These are phyloP conservation scores for Pangasius larnaudii DNA, from an alignment of 2,797 vertebrate species.

Conservation along the genomic window DNA sequence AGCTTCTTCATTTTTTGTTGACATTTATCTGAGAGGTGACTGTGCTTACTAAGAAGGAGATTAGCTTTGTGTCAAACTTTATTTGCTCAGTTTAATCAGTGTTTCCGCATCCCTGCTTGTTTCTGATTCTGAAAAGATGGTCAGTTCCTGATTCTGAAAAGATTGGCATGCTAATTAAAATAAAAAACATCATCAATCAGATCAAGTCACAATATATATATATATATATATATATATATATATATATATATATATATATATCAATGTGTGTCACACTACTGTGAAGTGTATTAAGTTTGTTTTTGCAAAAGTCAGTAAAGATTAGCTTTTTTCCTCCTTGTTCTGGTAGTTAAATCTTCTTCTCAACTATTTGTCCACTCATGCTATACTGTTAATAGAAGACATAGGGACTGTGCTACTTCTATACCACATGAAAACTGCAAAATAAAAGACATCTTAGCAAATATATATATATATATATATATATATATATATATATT, in stretches of 20 bases:
- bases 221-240: background rate
- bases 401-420: background rate
- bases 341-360: background rate
- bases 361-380: background rate
- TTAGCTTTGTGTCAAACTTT: constrained; percentile 1
- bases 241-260: background rate
- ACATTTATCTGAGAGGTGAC: background rate
- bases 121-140: background rate
- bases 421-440: background rate
- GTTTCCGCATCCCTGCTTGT: background rate
- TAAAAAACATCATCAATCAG: background rate
- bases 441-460: background rate
- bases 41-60: background rate
- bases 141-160: background rate
- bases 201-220: background rate
- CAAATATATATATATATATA: too few species aligned
- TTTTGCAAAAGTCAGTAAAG: background rate
- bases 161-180: too few species aligned
- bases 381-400: background rate
- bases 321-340: background rate
- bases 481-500: too few species aligned
- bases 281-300: background rate
- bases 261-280: background rate
- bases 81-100: background rate
- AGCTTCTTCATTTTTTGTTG: background rate